phyloP scores from a whole-genome alignment of 2,113 vertebrate genomes.

The Donacobius atricapilla region DNA sequence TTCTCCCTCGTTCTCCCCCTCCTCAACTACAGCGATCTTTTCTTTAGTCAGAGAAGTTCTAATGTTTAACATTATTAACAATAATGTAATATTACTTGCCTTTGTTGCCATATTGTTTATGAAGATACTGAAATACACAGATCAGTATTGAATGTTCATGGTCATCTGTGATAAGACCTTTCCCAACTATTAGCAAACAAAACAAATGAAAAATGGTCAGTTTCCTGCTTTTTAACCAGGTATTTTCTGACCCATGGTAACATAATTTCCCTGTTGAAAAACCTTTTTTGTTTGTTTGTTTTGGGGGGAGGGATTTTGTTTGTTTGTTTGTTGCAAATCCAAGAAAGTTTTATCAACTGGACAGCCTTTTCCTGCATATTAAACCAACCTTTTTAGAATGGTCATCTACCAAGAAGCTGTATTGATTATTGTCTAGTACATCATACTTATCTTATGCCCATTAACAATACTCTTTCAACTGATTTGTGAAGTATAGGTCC shows the following conservation, averaged over 20 bases:
- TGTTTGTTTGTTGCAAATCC: background rate
- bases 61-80: accelerated
- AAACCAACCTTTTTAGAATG: background rate
- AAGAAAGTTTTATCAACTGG: background rate
- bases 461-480: background rate
- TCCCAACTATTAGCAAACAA: background rate
- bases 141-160: background rate
- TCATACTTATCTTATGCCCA: background rate
- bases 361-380: background rate
- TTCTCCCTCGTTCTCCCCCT: background rate
- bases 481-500: background rate
- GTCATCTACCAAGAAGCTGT: background rate
- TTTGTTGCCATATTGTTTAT: background rate
- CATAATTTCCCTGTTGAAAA: background rate
- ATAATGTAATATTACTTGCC: background rate
- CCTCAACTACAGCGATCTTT: background rate
- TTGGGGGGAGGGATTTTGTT: too few relatives aligned
- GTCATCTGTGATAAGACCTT: background rate
- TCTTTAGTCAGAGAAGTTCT: background rate
- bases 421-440: background rate
- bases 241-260: background rate
- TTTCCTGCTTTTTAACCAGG: background rate
- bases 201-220: background rate
- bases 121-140: background rate
- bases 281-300: background rate